phyloP scores from a whole-genome alignment of 2,113 vertebrate species.

The Microtus richardsoni region DNA sequence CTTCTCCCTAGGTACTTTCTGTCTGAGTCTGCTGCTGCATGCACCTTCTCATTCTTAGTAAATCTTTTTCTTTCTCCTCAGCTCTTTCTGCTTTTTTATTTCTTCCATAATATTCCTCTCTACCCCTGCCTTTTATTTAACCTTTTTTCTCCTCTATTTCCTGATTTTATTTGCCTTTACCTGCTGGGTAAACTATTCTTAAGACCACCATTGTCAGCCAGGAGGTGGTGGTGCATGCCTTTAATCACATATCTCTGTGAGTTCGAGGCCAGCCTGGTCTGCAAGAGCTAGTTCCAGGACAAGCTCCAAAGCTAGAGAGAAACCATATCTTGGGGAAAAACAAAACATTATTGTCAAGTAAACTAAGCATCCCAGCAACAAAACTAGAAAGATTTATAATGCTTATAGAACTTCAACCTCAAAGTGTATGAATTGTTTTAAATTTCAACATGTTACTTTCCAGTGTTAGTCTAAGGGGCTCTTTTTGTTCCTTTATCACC shows the following conservation, averaged over 20 bases:
- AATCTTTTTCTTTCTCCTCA: neutral
- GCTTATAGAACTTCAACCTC: slow-evolving; percentile 34
- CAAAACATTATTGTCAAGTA: neutral
- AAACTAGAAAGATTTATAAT: slow-evolving; percentile 12
- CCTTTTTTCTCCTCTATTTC: neutral
- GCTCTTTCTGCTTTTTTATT: neutral
- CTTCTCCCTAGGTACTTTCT: neutral
- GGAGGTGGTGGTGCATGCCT: no score
- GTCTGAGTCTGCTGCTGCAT: neutral
- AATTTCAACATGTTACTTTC: slow-evolving; percentile 2
- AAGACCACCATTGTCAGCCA: neutral
- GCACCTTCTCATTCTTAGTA: neutral
- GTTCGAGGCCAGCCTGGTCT: no score
- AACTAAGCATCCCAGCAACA: slow-evolving; percentile 4
- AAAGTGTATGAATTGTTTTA: slow-evolving; percentile 1
- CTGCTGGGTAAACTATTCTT: neutral
- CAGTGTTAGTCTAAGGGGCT: neutral
- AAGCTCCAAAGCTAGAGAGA: no score
- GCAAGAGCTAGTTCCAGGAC: no score
- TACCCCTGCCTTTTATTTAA: neutral
- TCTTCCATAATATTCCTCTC: neutral
- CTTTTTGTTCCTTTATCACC: neutral
- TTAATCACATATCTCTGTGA: no score
- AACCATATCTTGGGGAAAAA: no score
- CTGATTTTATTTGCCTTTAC: neutral